These are phyloP conservation scores for Nothobranchius furzeri DNA, from an alignment of 2,113 vertebrate genomes.

Conservation along the genomic window DNA sequence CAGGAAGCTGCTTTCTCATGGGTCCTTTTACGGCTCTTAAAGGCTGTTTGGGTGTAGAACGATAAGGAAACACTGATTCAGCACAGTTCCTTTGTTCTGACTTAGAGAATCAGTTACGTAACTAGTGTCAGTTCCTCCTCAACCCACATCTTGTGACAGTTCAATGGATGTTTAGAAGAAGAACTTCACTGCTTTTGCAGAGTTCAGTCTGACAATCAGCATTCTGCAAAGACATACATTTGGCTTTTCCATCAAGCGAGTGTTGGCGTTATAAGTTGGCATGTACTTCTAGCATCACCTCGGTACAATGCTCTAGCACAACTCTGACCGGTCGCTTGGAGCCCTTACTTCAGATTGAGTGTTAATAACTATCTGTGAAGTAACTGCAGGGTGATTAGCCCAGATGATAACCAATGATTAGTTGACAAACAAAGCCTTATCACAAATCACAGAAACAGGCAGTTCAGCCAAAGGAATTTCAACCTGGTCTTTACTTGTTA, in stretches of 20 bases:
- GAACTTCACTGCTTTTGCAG: too few species aligned
- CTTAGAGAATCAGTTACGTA: conserved; percentile 1
- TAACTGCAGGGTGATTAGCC: neutral
- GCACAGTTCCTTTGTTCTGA: neutral
- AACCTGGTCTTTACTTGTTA: neutral
- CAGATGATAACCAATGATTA: neutral
- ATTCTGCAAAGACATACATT: too few species aligned
- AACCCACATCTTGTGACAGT: neutral
- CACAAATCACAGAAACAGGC: too few species aligned
- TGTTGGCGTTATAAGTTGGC: too few species aligned
- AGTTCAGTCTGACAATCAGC: too few species aligned
- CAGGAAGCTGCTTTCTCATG: conserved; percentile 33
- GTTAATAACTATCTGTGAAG: neutral
- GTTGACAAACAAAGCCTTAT: neutral
- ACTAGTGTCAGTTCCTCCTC: neutral
- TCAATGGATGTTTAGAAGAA: too few species aligned
- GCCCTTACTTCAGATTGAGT: neutral
- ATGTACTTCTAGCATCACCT: too few species aligned
- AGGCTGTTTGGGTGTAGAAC: conserved; percentile 4
- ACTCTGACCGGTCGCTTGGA: neutral
- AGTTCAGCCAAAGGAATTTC: neutral
- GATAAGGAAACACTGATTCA: conserved; percentile 13
- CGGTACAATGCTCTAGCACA: too few species aligned
- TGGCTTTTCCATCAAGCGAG: too few species aligned
- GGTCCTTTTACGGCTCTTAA: conserved; percentile 39